Percentiles rank a stretch among this genome's conserved stretches.
Evolutionary conservation across 2,888 invertebrate species (phyloP).

Genomic region (Mythimna ferrago): DNA sequence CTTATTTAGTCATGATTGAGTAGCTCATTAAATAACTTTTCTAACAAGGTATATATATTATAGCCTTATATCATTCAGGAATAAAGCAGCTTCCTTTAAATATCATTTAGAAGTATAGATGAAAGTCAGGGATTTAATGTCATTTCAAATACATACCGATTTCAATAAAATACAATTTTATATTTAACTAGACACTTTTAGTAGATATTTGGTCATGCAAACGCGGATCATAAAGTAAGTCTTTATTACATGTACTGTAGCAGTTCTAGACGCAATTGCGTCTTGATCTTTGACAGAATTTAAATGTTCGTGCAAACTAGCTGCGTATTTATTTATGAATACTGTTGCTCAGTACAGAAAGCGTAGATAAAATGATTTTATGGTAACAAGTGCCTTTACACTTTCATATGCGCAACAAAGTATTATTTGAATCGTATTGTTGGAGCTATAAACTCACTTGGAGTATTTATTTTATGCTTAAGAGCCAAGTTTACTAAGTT

Average conservation of each 20-base stretch:
- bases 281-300: constrained; percentile 16
- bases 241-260: constrained; percentile 16
- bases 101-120: background rate
- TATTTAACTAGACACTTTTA: background rate
- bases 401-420: background rate
- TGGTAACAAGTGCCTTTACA: constrained; percentile 1
- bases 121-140: background rate
- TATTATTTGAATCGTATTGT: constrained; percentile 2
- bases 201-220: constrained; percentile 16
- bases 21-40: too few relatives aligned
- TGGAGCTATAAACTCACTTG: background rate
- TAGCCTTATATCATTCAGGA: too few relatives aligned
- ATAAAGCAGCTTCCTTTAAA: too few relatives aligned
- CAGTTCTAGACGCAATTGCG: constrained; percentile 12
- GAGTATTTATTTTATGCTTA: background rate
- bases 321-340: constrained; percentile 19
- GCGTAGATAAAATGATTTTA: constrained; percentile 10
- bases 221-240: constrained; percentile 14
- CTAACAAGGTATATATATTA: too few relatives aligned
- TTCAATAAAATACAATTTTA: constrained; percentile 11
- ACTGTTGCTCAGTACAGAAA: background rate
- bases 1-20: too few relatives aligned
- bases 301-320: constrained; percentile 19
- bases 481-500: background rate
- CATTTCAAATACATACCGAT: background rate